Conservation (phyloP, 1,140 invertebrate genomes). For the Trichonephila clavata region DNA sequence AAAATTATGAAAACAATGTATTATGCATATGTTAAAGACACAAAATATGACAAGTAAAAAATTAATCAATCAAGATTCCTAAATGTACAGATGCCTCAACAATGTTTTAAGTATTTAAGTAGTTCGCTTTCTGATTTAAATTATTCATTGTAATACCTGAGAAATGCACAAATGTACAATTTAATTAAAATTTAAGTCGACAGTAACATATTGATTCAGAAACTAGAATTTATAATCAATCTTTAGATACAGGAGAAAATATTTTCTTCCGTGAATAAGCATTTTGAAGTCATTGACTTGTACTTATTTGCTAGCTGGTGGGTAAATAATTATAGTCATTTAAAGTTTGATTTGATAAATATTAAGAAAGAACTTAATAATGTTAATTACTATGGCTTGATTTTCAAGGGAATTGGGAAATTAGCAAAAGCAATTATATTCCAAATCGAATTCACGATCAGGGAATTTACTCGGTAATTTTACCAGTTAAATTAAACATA, state of each 20-base stretch:
- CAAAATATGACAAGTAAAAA: no score
- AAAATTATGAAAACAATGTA: no score
- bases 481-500: conserved; percentile 5
- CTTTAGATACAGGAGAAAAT: not conserved
- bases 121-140: not conserved
- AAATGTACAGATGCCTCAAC: not conserved
- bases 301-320: not conserved
- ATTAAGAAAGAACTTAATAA: not conserved
- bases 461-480: conserved; percentile 26
- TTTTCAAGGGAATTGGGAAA: not conserved
- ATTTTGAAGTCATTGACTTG: not conserved
- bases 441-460: conserved; percentile 9
- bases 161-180: not conserved
- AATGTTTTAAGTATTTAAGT: not conserved
- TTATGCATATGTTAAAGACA: no score
- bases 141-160: not conserved
- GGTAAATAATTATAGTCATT: not conserved
- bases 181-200: not conserved
- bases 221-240: not conserved
- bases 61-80: no score
- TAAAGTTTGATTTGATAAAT: not conserved
- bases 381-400: conserved; percentile 28
- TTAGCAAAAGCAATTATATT: conserved; percentile 48
- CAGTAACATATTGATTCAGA: not conserved
- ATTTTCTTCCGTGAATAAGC: not conserved